A percentile compares a stretch with the other conserved stretches of the same genome.
These are phyloP conservation scores for Rhombomys opimus DNA, from an alignment of 2,113 vertebrate species.

Conservation along the genomic window DNA sequence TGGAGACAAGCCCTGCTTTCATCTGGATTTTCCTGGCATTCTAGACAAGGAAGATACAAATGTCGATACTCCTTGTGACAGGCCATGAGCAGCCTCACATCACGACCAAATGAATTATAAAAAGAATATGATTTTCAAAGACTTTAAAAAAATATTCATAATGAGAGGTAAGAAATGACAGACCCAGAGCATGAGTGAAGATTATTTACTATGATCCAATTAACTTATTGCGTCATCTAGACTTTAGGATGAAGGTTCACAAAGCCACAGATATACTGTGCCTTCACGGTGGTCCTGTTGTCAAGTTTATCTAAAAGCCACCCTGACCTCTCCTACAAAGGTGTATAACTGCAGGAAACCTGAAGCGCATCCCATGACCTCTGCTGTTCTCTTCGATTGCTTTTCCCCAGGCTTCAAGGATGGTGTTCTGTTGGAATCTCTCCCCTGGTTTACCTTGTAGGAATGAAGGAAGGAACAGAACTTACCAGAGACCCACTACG, in stretches of 20 bases:
- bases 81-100: neutral
- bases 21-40: neutral
- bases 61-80: neutral
- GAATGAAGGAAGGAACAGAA: neutral
- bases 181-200: neutral
- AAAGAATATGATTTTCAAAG: neutral
- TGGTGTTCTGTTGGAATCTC: neutral
- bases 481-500: conserved; percentile 28
- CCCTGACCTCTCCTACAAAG: conserved; percentile 22
- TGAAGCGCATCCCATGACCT: neutral
- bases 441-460: neutral
- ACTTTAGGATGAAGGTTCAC: neutral
- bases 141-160: neutral
- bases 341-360: neutral
- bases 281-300: neutral
- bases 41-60: neutral
- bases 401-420: neutral
- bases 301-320: conserved; percentile 2
- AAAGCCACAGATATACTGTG: neutral
- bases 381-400: neutral
- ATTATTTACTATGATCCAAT: neutral
- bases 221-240: neutral
- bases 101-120: neutral
- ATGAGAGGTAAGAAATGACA: neutral
- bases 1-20: neutral